Evolutionary conservation across 2,797 vertebrate genomes (phyloP).

Genomic region (Scomberomorus guttatus): DNA sequence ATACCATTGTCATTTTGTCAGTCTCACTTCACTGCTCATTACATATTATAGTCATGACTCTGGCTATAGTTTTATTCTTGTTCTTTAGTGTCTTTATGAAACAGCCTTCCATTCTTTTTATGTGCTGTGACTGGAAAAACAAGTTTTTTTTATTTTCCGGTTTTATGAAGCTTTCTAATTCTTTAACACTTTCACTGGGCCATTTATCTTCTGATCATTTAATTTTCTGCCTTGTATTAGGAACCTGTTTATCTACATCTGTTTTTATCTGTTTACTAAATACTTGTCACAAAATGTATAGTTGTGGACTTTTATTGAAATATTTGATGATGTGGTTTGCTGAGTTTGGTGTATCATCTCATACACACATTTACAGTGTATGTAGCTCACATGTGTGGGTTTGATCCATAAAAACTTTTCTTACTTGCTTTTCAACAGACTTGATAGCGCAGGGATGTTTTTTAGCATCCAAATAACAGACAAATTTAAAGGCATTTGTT

Average conservation of each 20-base stretch:
- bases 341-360: no score
- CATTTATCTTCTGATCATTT: neutral
- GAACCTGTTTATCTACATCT: no score
- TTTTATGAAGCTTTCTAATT: neutral
- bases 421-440: neutral
- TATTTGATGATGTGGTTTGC: no score
- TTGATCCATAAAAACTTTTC: neutral
- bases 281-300: no score
- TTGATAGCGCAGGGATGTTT: neutral
- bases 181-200: no score
- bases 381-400: neutral
- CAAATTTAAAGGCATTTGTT: slow-evolving; percentile 15
- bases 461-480: neutral
- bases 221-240: no score
- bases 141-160: neutral
- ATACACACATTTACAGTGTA: neutral
- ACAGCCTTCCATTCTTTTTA: neutral
- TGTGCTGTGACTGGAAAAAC: neutral
- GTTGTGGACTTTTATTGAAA: no score
- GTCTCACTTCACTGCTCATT: neutral
- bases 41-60: neutral
- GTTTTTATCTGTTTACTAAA: no score
- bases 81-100: neutral
- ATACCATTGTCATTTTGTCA: slow-evolving; percentile 1
- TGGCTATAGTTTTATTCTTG: neutral